phyloP scores from a whole-genome alignment of 1,140 invertebrate species.

The Pachypsylla venusta region DNA sequence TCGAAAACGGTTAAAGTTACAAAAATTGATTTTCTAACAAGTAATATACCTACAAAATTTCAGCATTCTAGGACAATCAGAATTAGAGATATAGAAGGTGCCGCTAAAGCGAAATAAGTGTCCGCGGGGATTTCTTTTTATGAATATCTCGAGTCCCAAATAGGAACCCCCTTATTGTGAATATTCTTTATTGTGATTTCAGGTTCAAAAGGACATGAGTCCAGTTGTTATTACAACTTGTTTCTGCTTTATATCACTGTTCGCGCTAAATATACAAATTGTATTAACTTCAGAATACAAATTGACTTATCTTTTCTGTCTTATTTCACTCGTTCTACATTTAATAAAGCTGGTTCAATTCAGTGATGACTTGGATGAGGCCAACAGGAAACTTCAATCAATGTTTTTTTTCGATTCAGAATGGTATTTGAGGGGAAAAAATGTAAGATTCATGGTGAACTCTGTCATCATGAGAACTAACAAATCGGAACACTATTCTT shows the following conservation, averaged over 20 bases:
- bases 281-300: background rate
- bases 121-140: too few relatives aligned
- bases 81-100: too few relatives aligned
- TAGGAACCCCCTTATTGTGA: too few relatives aligned
- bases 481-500: background rate
- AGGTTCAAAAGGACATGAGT: background rate
- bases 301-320: background rate
- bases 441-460: too few relatives aligned
- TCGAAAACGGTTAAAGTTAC: too few relatives aligned
- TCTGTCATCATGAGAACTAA: background rate
- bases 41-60: too few relatives aligned
- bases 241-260: background rate
- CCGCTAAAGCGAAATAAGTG: too few relatives aligned
- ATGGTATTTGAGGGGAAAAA: background rate
- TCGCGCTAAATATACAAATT: background rate
- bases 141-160: too few relatives aligned
- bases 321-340: background rate
- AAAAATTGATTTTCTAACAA: too few relatives aligned
- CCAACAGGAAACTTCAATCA: background rate
- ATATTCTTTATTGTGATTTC: too few relatives aligned
- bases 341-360: background rate
- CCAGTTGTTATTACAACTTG: background rate
- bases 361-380: background rate
- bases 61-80: too few relatives aligned
- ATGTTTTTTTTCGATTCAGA: background rate